Percentiles rank a stretch among this genome's conserved stretches.
Evolutionary conservation across 1,140 invertebrate genomes (phyloP).

Genomic region (Xylocopa sonorina): DNA sequence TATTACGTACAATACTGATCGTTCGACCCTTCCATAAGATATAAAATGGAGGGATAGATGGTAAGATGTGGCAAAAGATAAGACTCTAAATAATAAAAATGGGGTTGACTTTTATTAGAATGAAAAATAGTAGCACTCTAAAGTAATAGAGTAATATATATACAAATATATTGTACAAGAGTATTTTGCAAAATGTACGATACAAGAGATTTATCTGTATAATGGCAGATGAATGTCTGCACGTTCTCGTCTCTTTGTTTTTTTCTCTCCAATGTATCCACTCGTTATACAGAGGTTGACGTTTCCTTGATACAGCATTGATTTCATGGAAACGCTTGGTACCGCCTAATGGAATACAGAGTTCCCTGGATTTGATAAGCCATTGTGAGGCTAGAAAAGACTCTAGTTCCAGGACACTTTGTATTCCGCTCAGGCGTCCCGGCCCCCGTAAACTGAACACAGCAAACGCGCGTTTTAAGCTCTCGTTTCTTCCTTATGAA

Average conservation of each 20-base stretch:
- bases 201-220: no score
- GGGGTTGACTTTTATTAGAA: no score
- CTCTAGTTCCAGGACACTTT: neutral
- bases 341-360: neutral
- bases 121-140: neutral
- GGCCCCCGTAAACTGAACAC: slow-evolving; percentile 13
- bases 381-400: slow-evolving; percentile 23
- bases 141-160: neutral
- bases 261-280: no score
- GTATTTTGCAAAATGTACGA: no score
- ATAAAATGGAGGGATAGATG: no score
- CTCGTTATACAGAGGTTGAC: neutral
- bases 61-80: no score
- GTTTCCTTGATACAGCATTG: neutral
- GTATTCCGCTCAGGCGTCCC: slow-evolving; percentile 13
- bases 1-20: no score
- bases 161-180: no score
- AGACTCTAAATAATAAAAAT: no score
- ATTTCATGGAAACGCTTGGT: neutral
- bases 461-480: slow-evolving; percentile 22
- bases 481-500: slow-evolving; percentile 31
- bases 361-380: neutral
- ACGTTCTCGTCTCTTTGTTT: no score
- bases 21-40: no score
- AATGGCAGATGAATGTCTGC: no score